Conservation (phyloP, 92 coral and sea anemone species). For the Micromussa lordhowensis region DNA sequence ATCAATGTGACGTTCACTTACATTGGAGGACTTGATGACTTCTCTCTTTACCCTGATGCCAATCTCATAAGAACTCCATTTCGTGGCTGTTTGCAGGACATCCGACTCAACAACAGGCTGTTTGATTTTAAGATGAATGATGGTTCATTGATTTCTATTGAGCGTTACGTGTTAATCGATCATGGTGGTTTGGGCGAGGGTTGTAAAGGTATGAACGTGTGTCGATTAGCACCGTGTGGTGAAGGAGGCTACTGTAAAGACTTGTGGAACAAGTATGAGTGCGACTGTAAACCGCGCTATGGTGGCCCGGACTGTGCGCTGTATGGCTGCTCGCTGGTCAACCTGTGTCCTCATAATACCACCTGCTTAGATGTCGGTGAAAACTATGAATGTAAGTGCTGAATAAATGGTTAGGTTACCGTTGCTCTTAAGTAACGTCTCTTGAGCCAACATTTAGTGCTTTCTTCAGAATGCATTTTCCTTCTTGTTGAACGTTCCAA, state of each 20-base stretch:
- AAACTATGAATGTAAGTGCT: constrained; percentile 87
- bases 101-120: constrained; percentile 77
- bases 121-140: constrained; percentile 67
- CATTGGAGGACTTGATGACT: constrained; percentile 85
- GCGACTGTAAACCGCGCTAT: constrained; percentile 86
- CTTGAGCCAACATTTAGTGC: background rate
- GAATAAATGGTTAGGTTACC: background rate
- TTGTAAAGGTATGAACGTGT: constrained; percentile 89
- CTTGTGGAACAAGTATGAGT: constrained; percentile 83
- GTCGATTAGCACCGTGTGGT: constrained; percentile 76
- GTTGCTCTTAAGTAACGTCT: background rate
- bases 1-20: constrained; percentile 60
- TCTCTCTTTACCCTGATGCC: constrained; percentile 30
- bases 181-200: constrained; percentile 67
- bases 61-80: constrained; percentile 58
- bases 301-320: constrained; percentile 93
- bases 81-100: constrained; percentile 93
- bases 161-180: constrained; percentile 54
- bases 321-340: constrained; percentile 86
- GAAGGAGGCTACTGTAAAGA: constrained; percentile 85
- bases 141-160: constrained; percentile 53
- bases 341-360: constrained; percentile 81
- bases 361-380: constrained; percentile 82
- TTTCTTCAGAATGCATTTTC: background rate
- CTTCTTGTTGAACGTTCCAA: background rate